These are phyloP conservation scores for Sycophila texana DNA, from an alignment of 2,888 invertebrate genomes.

Conservation along the genomic window DNA sequence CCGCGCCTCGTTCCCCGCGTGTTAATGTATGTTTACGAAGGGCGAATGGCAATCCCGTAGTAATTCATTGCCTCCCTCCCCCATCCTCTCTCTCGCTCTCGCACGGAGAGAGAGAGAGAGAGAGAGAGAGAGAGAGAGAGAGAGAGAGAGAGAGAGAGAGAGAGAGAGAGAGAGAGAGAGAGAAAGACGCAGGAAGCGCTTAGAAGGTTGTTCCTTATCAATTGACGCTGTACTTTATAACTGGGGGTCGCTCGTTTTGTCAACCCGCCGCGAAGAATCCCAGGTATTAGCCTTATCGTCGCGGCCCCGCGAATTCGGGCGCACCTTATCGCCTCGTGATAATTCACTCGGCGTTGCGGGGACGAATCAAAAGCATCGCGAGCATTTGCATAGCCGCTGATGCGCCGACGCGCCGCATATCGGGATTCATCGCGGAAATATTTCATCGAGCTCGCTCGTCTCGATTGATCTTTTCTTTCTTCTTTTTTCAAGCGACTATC, in stretches of 20 bases:
- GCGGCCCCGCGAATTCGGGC: not conserved
- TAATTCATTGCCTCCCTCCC: conserved; percentile 34
- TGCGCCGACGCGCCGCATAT: not conserved
- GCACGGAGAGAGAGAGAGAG: not conserved
- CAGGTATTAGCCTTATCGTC: conserved; percentile 4
- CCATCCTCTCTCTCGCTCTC: not conserved
- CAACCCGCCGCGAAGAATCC: not conserved
- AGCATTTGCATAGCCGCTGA: not conserved
- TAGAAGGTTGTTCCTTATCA: conserved; percentile 24
- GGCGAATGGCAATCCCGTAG: conserved; percentile 31
- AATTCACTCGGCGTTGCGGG: too few relatives aligned
- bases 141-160: not conserved
- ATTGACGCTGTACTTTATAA: conserved; percentile 30
- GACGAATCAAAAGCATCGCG: too few relatives aligned
- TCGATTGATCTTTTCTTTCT: too few relatives aligned
- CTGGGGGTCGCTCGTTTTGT: conserved; percentile 21
- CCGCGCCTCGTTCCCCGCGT: not conserved
- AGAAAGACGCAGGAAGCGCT: not conserved
- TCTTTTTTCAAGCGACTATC: too few relatives aligned
- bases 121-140: not conserved
- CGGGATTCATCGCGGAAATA: not conserved
- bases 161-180: not conserved
- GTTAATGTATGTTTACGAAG: conserved; percentile 9
- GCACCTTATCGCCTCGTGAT: too few relatives aligned
- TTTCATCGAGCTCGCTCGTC: not conserved